Conservation (phyloP, 2,888 invertebrate species). For the Conchocele bisecta region DNA sequence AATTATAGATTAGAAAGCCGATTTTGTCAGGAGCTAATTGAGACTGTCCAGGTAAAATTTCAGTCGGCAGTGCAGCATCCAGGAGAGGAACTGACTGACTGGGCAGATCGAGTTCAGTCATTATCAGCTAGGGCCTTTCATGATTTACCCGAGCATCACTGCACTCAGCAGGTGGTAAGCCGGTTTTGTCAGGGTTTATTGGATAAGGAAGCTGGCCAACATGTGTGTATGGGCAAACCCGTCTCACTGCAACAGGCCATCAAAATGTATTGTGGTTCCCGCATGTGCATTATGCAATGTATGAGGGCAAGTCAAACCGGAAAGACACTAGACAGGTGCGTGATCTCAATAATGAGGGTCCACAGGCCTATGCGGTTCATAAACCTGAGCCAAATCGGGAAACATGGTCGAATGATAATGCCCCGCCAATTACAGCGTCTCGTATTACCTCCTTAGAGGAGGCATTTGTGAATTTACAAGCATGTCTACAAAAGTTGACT, state of each 20-base stretch:
- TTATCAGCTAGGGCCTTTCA: conserved; percentile 5
- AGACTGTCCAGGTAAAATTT: background rate
- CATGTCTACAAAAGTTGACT: no score
- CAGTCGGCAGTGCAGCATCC: background rate
- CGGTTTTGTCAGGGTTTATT: conserved; percentile 16
- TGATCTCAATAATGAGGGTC: conserved; percentile 4
- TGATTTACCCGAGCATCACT: background rate
- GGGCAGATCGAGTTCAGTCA: conserved; percentile 10
- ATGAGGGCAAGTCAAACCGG: background rate
- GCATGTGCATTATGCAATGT: background rate
- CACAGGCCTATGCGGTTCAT: background rate
- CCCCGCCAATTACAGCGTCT: no score
- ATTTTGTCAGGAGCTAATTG: no score
- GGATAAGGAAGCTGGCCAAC: conserved; percentile 12
- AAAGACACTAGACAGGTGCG: no score
- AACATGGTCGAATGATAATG: no score
- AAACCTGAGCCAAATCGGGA: no score
- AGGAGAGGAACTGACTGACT: background rate
- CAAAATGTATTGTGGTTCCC: background rate
- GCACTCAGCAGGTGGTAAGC: background rate
- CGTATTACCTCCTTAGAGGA: no score
- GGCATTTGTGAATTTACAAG: no score
- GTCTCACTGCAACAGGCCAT: background rate
- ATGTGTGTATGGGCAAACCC: background rate
- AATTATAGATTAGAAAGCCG: no score